Evolutionary conservation across 2,797 vertebrate species (phyloP).

Genomic region (Sebastes trivittatus): DNA sequence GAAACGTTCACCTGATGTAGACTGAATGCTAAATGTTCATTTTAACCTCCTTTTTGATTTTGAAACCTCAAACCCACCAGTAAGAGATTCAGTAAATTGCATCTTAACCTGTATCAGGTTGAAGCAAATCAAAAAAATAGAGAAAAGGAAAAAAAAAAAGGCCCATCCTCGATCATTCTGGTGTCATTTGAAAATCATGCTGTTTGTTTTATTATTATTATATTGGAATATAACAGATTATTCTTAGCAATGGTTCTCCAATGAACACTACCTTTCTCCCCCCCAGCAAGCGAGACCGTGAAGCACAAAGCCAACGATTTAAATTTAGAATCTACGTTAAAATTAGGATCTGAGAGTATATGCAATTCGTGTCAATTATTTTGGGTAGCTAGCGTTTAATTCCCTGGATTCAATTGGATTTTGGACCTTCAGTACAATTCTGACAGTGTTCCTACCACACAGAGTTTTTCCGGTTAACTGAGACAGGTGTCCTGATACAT

Average conservation of each 20-base stretch:
- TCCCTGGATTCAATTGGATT: slow-evolving; percentile 40
- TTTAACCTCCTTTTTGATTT: slow-evolving; percentile 70
- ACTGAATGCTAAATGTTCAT: slow-evolving; percentile 76
- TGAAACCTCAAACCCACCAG: slow-evolving; percentile 65
- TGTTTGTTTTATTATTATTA: slow-evolving; percentile 68
- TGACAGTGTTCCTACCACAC: slow-evolving; percentile 1
- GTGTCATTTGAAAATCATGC: slow-evolving; percentile 81
- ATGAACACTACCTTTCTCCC: slow-evolving; percentile 76
- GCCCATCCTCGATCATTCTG: slow-evolving; percentile 78
- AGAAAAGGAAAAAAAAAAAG: slow-evolving; percentile 9
- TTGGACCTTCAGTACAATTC: slow-evolving; percentile 13
- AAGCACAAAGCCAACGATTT: slow-evolving; percentile 76
- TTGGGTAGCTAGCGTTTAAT: slow-evolving; percentile 21
- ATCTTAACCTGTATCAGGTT: slow-evolving; percentile 90
- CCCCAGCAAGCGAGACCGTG: slow-evolving; percentile 54
- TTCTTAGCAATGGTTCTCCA: slow-evolving; percentile 75
- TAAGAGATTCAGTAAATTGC: slow-evolving; percentile 75
- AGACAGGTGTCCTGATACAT: slow-evolving; percentile 56
- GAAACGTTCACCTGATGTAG: slow-evolving; percentile 65
- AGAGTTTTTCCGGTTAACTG: slow-evolving; percentile 9
- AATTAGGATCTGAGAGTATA: slow-evolving; percentile 53
- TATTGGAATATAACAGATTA: slow-evolving; percentile 71
- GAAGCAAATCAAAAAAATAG: slow-evolving; percentile 68
- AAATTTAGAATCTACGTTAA: slow-evolving; percentile 41
- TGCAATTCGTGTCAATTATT: slow-evolving; percentile 29